A percentile compares a stretch with the other conserved stretches of the same genome.
These are phyloP conservation scores for Tiliacea aurago DNA, from an alignment of 2,888 invertebrate species.

Conservation along the genomic window DNA sequence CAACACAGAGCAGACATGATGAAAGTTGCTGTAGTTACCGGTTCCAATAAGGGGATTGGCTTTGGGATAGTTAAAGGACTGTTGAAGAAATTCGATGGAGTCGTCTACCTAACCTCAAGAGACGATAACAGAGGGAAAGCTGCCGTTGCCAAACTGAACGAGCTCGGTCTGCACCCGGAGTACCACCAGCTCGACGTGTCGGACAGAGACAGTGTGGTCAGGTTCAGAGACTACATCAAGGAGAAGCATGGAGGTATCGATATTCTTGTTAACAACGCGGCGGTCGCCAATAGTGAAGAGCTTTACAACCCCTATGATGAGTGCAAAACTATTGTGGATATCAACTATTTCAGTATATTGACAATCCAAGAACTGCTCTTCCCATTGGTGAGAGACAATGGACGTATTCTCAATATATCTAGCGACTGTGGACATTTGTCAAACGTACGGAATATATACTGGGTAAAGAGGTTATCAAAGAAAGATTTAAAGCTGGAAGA, in stretches of 20 bases:
- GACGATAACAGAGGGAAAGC: slow-evolving; percentile 70
- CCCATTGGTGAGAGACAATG: slow-evolving; percentile 92
- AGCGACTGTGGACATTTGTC: slow-evolving; percentile 92
- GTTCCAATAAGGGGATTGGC: slow-evolving; percentile 93
- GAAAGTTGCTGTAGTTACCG: slow-evolving; percentile 88
- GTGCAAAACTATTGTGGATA: slow-evolving; percentile 91
- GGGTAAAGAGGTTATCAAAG: slow-evolving; percentile 76
- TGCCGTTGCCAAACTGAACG: slow-evolving; percentile 71
- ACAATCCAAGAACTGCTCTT: slow-evolving; percentile 92
- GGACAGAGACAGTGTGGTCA: slow-evolving; percentile 86
- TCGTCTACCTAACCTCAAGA: slow-evolving; percentile 88
- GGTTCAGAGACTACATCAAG: slow-evolving; percentile 90
- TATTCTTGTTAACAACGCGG: slow-evolving; percentile 94
- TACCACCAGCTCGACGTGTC: slow-evolving; percentile 67
- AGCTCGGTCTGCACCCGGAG: slow-evolving; percentile 64
- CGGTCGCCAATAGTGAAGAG: slow-evolving; percentile 86
- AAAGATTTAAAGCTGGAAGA: slow-evolving; percentile 76
- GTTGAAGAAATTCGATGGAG: slow-evolving; percentile 91
- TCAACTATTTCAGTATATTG: slow-evolving; percentile 92
- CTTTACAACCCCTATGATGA: slow-evolving; percentile 67
- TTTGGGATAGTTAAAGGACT: slow-evolving; percentile 91
- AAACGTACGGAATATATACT: slow-evolving; percentile 87
- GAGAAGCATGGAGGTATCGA: slow-evolving; percentile 92
- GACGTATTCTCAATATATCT: slow-evolving; percentile 93
- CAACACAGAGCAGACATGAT: slow-evolving; percentile 42